These are phyloP conservation scores for Drosophila parabipectinata DNA, from an alignment of 1,140 invertebrate species.

Conservation along the genomic window DNA sequence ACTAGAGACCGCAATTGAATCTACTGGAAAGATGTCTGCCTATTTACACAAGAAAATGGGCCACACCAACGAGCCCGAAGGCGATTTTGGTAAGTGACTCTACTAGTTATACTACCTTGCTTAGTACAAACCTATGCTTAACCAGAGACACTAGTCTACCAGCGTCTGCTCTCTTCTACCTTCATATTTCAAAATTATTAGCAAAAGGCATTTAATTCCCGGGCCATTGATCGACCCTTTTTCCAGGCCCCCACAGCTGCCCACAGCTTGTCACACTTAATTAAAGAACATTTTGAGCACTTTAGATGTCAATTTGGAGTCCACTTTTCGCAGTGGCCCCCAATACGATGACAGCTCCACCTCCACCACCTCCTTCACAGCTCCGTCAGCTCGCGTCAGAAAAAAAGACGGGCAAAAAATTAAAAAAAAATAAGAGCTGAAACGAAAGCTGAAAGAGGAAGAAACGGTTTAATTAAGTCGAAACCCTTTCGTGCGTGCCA, in stretches of 20 bases:
- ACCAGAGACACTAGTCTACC: no score
- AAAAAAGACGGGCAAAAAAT: conserved; percentile 25
- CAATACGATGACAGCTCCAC: conserved; percentile 49
- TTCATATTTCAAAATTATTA: no score
- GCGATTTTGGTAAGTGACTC: no score
- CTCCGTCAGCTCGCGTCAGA: conserved; percentile 34
- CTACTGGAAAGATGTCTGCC: no score
- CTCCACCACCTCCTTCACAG: not conserved
- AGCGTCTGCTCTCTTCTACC: no score
- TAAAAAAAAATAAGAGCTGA: conserved; percentile 27
- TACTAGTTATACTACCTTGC: no score
- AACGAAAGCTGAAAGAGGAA: conserved; percentile 38
- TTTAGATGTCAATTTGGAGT: conserved; percentile 82
- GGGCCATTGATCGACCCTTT: not conserved
- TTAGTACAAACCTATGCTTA: no score
- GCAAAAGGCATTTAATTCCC: not conserved
- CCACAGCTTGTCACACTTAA: conserved; percentile 82
- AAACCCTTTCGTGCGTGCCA: conserved; percentile 81
- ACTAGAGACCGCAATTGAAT: no score
- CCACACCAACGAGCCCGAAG: no score
- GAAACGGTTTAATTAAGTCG: conserved; percentile 83
- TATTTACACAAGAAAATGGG: no score
- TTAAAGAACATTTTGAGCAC: conserved; percentile 83
- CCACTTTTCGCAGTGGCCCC: conserved; percentile 75
- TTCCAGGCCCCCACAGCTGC: conserved; percentile 6